These are phyloP conservation scores for Elephantulus edwardii DNA, from an alignment of 2,113 vertebrate genomes.

Conservation along the genomic window DNA sequence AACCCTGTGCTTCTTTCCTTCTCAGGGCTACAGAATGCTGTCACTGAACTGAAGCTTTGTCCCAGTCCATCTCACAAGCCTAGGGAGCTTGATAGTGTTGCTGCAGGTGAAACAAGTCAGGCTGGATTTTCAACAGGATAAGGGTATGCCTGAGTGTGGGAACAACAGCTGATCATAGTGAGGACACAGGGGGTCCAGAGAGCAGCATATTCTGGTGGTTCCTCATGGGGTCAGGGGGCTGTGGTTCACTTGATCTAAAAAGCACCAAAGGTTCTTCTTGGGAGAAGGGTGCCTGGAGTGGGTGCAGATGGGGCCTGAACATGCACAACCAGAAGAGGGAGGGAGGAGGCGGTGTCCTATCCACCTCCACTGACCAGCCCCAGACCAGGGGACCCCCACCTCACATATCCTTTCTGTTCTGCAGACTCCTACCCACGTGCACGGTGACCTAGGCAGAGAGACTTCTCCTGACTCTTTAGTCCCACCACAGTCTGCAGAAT, in stretches of 20 bases:
- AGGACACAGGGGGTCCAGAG: background rate
- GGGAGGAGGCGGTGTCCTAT: background rate
- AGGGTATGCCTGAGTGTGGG: background rate
- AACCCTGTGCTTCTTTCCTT: rapidly evolving
- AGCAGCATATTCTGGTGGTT: background rate
- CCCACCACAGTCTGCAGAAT: too few species aligned
- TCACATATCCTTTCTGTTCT: background rate
- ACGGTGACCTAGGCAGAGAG: too few species aligned
- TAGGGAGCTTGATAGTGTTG: background rate
- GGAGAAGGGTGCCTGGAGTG: too few species aligned
- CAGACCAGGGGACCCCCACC: background rate
- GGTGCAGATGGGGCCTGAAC: background rate
- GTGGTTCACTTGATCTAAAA: background rate
- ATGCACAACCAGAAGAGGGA: background rate
- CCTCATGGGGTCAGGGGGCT: too few species aligned
- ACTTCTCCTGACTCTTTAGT: background rate
- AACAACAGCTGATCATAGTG: background rate
- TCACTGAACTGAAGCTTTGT: background rate
- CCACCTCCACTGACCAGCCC: too few species aligned
- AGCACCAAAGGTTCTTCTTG: too few species aligned
- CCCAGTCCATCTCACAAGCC: background rate
- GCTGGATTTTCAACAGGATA: too few species aligned
- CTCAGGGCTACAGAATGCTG: background rate
- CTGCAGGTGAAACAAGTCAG: too few species aligned
- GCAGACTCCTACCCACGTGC: background rate